Evolutionary conservation across 2,113 vertebrate species (phyloP).

Genomic region (Bubo bubo): DNA sequence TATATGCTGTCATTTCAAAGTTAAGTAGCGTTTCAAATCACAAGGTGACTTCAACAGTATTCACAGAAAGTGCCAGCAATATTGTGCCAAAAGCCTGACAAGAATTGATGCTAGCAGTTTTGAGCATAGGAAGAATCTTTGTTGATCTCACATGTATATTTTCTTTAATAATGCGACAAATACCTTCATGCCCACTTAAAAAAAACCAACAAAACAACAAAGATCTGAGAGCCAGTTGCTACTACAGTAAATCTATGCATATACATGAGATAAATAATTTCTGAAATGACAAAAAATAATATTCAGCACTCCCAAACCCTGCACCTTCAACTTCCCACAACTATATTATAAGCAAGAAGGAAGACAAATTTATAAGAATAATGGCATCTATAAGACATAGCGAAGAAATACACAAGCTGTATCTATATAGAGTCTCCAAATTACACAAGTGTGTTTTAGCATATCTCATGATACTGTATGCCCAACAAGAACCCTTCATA

Average conservation of each 20-base stretch:
- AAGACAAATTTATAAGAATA: not conserved
- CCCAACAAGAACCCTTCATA: not conserved
- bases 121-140: not conserved
- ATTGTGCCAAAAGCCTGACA: not conserved
- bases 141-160: not conserved
- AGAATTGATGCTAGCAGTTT: not conserved
- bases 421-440: not conserved
- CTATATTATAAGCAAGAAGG: not conserved
- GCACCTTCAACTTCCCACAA: not conserved
- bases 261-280: not conserved
- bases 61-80: not conserved
- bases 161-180: not conserved
- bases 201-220: accelerated
- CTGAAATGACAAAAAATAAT: not conserved
- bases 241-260: not conserved
- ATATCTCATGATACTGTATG: not conserved
- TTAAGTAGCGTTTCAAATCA: not conserved
- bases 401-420: not conserved
- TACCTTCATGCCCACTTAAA: not conserved
- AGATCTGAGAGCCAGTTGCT: not conserved
- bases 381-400: not conserved
- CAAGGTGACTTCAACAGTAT: not conserved
- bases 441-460: not conserved
- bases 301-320: not conserved
- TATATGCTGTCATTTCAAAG: not conserved